Evolutionary conservation across 2,113 vertebrate species (phyloP), one percentile per base, ranked within the genome.

Genomic region (Corythoichthys haematopterus): DNA sequence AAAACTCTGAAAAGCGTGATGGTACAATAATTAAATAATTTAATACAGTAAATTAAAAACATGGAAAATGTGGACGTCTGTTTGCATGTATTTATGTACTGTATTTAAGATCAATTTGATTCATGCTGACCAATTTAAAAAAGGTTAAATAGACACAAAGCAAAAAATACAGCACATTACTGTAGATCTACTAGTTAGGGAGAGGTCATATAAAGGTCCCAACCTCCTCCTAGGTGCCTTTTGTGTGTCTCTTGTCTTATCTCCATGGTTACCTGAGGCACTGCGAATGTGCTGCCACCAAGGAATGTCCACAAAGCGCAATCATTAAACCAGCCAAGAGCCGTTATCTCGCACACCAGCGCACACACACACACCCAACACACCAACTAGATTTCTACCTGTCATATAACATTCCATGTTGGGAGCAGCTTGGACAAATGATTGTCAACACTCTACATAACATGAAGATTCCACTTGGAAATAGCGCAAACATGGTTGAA

Each of bases 241-340:
- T 63, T 47, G 43, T 63, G 55, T 62, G 40, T 28, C 15, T 65
- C 64, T 52, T 52, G 15, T 53, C 48, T 65, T 65, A 65, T 65
- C 64, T 65, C 64, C 64, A 65, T 65, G 64, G 64, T 40, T 53
- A 65, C 64, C 50, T 65, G 50, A 65, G 36, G 50, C 64, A 28
- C 33, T 16, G 13, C 36, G 64, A 65, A 65, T 65, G 64, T 38
- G 48, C 4, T 11, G 64, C 48, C 50, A 65, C 64, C 48, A 50
- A 53, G 64, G 64, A 65, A 65, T 65, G 64, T 65, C 35, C 16
- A 65, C 64, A 43, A 65, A 38, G 16, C 16, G 20, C 64, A 65
- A 65, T 65, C 50, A 65, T 65, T 65, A 65, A 65, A 53, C 64
- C 64, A 53, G 64, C 64, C 36, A 53, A 35, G 64, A 37, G 64